A percentile compares a stretch with the other conserved stretches of the same genome.
phyloP scores from a whole-genome alignment of 2,888 invertebrate species.

The Pegoplata infirma region DNA sequence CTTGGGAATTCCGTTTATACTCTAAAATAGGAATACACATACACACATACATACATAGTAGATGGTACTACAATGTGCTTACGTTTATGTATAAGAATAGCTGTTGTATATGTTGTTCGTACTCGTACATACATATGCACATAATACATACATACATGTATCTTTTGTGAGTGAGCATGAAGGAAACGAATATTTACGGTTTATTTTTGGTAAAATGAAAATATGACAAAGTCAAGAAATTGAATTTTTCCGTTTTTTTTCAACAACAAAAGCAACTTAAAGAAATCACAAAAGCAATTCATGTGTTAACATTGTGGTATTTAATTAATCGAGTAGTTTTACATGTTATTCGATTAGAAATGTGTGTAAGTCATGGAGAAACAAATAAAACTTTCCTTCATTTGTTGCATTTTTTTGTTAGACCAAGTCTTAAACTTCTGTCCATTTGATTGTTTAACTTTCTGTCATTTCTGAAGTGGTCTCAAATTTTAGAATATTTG shows the following conservation, averaged over 20 bases:
- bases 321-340: too few species aligned
- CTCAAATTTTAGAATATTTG: too few species aligned
- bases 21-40: constrained; percentile 28
- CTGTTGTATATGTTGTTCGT: not conserved
- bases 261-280: constrained; percentile 27
- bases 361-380: too few species aligned
- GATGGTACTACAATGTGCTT: not conserved
- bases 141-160: not conserved
- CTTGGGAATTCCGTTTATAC: constrained; percentile 45
- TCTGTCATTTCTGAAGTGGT: too few species aligned
- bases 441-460: too few species aligned
- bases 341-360: too few species aligned
- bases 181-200: not conserved
- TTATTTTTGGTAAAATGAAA: constrained; percentile 13
- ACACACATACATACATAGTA: not conserved
- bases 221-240: constrained; percentile 49
- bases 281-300: constrained; percentile 3
- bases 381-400: too few species aligned
- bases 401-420: too few species aligned
- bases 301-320: too few species aligned
- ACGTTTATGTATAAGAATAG: not conserved
- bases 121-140: too few species aligned
- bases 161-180: not conserved
- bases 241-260: constrained; percentile 38
- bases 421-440: too few species aligned